These are phyloP conservation scores for Hypocryptadius cinnamomeus DNA, from an alignment of 2,113 vertebrate species.

Conservation along the genomic window DNA sequence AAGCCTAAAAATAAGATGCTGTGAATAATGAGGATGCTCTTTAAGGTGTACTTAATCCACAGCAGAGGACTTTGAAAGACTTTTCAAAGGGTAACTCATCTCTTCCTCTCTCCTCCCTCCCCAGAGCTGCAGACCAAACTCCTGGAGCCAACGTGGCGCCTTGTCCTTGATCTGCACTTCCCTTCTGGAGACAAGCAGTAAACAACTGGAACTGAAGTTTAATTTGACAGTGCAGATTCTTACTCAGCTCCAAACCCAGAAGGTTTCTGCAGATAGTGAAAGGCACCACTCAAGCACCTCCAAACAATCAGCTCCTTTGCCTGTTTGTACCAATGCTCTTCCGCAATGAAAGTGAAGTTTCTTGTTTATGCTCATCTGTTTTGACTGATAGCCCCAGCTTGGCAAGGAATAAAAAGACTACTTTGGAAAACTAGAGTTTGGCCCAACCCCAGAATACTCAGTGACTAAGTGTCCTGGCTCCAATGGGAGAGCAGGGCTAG, in stretches of 20 bases:
- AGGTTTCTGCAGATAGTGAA: conserved; percentile 38
- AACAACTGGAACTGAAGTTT: background rate
- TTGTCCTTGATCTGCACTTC: background rate
- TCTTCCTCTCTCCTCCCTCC: background rate
- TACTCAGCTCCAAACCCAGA: background rate
- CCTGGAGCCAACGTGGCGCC: background rate
- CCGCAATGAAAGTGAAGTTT: background rate
- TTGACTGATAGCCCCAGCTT: conserved; percentile 7
- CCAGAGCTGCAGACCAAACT: background rate
- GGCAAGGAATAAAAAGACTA: conserved; percentile 21
- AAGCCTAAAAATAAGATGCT: background rate
- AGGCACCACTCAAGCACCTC: background rate
- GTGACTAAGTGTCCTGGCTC: background rate
- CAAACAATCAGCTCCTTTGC: background rate
- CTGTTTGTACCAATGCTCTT: background rate
- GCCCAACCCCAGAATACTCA: background rate
- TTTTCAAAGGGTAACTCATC: background rate
- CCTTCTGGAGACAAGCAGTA: background rate
- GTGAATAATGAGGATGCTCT: background rate
- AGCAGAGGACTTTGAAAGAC: background rate
- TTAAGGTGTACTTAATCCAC: background rate
- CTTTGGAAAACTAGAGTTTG: background rate
- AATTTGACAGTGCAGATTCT: background rate
- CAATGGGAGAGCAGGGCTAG: background rate
- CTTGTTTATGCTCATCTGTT: conserved; percentile 9